Percentiles rank a stretch among this genome's conserved stretches.
Conservation (phyloP, 2,113 vertebrate species). For the Lepisosteus osseus region DNA sequence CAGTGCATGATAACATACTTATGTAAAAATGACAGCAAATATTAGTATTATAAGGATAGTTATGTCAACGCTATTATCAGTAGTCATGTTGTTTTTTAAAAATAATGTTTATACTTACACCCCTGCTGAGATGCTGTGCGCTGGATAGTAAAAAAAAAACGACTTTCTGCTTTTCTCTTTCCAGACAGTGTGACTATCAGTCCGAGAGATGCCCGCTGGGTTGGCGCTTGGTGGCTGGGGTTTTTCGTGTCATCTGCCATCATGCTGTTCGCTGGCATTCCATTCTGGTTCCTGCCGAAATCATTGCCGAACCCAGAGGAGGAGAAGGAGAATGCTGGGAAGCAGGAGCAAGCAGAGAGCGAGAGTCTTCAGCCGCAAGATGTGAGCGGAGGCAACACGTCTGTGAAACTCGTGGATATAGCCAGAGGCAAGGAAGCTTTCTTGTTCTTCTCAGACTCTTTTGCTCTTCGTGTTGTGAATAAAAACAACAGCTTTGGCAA, state of each 20-base stretch:
- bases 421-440: slow-evolving; percentile 51
- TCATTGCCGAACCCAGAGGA: slow-evolving; percentile 53
- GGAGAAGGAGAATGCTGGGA: slow-evolving; percentile 16
- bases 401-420: slow-evolving; percentile 45
- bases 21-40: no score
- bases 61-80: no score
- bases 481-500: no score
- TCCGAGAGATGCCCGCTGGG: slow-evolving; percentile 85
- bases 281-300: slow-evolving; percentile 86
- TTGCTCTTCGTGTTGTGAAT: no score
- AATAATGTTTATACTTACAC: background rate
- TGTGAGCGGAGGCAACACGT: slow-evolving; percentile 11
- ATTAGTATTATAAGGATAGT: no score
- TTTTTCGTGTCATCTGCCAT: slow-evolving; percentile 68
- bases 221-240: slow-evolving; percentile 92
- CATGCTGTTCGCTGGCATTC: slow-evolving; percentile 69
- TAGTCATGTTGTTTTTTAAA: no score
- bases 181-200: slow-evolving; percentile 79
- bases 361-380: no score
- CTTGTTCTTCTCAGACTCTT: no score
- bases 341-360: background rate
- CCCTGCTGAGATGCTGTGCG: background rate
- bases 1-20: no score
- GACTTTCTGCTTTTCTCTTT: slow-evolving; percentile 19
- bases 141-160: background rate